Base-by-base conservation (phyloP, 2,113 vertebrate species). In the Engraulis encrasicolus region DNA sequence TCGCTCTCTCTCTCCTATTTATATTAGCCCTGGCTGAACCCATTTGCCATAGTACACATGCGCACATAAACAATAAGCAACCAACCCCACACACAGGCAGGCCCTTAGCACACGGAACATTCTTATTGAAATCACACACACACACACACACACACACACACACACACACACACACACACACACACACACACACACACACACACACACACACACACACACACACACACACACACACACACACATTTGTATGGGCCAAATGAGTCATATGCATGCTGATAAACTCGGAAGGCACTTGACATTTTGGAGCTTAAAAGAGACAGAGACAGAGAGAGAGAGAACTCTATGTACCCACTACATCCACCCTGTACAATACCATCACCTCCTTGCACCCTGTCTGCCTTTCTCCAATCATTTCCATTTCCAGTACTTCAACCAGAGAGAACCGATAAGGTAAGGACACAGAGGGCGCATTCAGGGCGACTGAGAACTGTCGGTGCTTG, bases 181-280 rank as follows among this genome's bases (percentile, higher is more conserved):
- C 50, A 19, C 50, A 17, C 17, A 81, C 77, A 18, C 18, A 36
- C 50, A 31, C 81, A 78, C 36, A 31, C 58, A 36, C 50, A 49
- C 36, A 20, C 9, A 83, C 58, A 89, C 85, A 91, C 88, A 83
- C 82, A 34, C 89, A 89, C 92, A 58, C 52, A 58, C 52, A 20
- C 52, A 3, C 5, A 17, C 52, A 6, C 52, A 17, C 52, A 2
- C 52, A 18, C 19, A 2, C 52, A 4, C 18, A 6, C 61, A 4
- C 50, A 4, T 52, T 36, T 20, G 19, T 36, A 12, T n/a, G 19
- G 12, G 14, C 18, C 36, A 45, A 82, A 82, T 74, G 81, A 82
- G 6, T 83, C 11, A 78, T 52, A n/a, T 19, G 6, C 11, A 36
- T 34, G 50, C 11, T 71, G 50, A 77, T 66, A 15, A 50, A 77